Percentiles rank a stretch among this genome's conserved stretches.
Evolutionary conservation across 2,888 invertebrate species (phyloP).

Genomic region (Ophion slaviceki): DNA sequence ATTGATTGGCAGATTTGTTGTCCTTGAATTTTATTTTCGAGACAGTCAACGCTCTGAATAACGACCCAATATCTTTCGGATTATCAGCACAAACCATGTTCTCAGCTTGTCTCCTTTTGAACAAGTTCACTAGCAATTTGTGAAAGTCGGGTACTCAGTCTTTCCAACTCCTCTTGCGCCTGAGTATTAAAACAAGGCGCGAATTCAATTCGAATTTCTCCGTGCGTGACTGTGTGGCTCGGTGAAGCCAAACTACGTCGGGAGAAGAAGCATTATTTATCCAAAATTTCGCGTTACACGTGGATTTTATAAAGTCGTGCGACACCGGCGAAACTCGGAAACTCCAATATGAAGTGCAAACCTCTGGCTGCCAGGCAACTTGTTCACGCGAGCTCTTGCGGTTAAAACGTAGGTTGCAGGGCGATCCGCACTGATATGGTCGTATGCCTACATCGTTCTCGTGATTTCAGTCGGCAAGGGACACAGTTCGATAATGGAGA

Average conservation of each 20-base stretch:
- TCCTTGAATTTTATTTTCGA: too few species aligned
- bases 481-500: slow-evolving; percentile 49
- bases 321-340: slow-evolving; percentile 42
- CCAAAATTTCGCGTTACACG: slow-evolving; percentile 12
- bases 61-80: too few species aligned
- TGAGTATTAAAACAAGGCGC: too few species aligned
- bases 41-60: too few species aligned
- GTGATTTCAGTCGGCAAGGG: slow-evolving; percentile 38
- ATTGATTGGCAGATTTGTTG: too few species aligned
- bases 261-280: background rate
- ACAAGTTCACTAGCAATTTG: too few species aligned
- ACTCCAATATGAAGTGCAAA: slow-evolving; percentile 55
- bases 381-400: slow-evolving; percentile 31
- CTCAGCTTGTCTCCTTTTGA: too few species aligned
- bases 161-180: too few species aligned
- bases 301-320: slow-evolving; percentile 27
- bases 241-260: background rate
- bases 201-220: too few species aligned
- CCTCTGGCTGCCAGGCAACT: background rate
- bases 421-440: slow-evolving; percentile 26
- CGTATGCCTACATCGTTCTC: slow-evolving; percentile 12
- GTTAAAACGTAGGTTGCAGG: slow-evolving; percentile 23
- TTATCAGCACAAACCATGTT: too few species aligned
- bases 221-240: too few species aligned
- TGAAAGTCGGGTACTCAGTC: too few species aligned